phyloP scores from a whole-genome alignment of 2,113 vertebrate species.

The Upupa epops region DNA sequence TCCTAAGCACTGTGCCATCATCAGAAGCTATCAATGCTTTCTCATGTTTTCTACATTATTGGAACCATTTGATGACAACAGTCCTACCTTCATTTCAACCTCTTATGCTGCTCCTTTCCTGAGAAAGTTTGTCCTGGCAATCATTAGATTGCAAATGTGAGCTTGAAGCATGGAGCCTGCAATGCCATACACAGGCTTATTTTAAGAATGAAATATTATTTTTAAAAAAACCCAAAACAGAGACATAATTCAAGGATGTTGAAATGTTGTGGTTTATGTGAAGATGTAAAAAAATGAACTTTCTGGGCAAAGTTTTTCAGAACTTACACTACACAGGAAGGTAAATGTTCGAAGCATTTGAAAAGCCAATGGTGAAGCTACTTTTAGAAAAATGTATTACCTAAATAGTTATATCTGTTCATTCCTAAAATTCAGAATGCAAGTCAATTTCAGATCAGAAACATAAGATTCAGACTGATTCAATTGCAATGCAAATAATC shows the following conservation, averaged over 20 bases:
- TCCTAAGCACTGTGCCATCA: not conserved
- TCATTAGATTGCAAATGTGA: not conserved
- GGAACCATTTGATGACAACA: not conserved
- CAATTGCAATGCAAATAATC: not conserved
- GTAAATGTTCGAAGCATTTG: not conserved
- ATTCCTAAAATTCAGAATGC: not conserved
- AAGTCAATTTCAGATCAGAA: not conserved
- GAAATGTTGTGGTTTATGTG: not conserved
- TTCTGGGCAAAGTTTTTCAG: not conserved
- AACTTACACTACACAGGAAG: not conserved
- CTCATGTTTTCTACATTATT: not conserved
- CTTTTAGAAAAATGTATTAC: not conserved
- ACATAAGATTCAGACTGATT: not conserved
- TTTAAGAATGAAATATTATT: not conserved
- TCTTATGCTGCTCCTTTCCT: not conserved
- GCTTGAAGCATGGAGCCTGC: not conserved
- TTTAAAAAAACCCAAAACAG: not conserved
- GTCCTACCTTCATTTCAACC: not conserved
- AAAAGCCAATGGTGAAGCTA: not conserved
- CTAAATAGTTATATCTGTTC: not conserved
- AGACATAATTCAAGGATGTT: not conserved
- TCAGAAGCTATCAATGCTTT: not conserved
- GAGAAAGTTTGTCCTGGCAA: not conserved
- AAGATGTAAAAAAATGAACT: not conserved
- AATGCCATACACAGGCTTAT: not conserved